Base-by-base conservation (phyloP, 2,113 vertebrate genomes). In the Pachypanchax playfairii region DNA sequence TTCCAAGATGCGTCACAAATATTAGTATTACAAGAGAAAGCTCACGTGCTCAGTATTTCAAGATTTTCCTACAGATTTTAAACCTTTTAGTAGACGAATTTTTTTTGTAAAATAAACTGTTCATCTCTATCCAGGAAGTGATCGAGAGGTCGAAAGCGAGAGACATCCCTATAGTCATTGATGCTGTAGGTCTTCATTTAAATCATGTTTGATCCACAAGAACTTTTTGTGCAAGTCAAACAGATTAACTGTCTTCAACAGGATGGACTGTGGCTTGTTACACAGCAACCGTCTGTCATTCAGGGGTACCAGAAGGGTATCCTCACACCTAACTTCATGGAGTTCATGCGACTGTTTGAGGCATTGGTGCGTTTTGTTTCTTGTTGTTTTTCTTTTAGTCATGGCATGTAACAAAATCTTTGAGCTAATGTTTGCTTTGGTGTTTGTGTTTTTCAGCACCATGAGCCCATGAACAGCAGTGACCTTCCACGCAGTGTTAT, bases 221-320 rank as follows among this genome's bases (percentile, higher is more conserved):
- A 52, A 44, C 15, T 11, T 63, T 35, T 47, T 38, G 33, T 73
- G 71, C 47, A 52, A 67, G 13, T 41, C 14, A 11, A 26, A 17
- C 33, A 25, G 31, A 22, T 61, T 63, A 41, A 24, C 64, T 84
- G 17, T 49, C 63, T 80, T 65, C 53, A 64, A 41, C 86, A 99
- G 97, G 97, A 99, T 5, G 97, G 96, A 70, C 90, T 99, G 72
- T 98, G 96, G 96, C 92, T 98, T 26, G 85, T 98, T 48, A 91
- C 94, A 5, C 94, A 95, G 82, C 93, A 95, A 35, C 96, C 95
- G 3, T 92, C 94, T 64, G 87, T 98, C 53, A 93, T 99, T 70
- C 96, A 95, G 35, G 95, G 94, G 13, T 97, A 98, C 87, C 93
- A 85, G 61, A 92, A 93, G 87, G 95, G 92, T 24, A 91, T 99